phyloP scores from a whole-genome alignment of 2,888 invertebrate species.

The Saturnia pavonia region DNA sequence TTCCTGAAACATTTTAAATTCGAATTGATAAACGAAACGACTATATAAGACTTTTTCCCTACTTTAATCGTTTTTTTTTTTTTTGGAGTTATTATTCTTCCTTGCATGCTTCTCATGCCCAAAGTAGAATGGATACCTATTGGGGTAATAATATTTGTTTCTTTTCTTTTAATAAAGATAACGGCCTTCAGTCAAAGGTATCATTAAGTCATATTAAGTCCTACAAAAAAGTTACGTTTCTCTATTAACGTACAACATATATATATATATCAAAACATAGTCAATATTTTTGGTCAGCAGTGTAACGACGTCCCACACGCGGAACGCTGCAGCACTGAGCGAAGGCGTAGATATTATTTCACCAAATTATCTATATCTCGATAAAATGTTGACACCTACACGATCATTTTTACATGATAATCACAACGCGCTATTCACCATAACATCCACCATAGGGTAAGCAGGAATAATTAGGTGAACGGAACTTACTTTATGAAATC shows the following conservation, averaged over 20 bases:
- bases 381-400: conserved; percentile 45
- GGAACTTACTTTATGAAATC: no score
- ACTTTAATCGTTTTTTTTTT: background rate
- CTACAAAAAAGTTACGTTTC: no score
- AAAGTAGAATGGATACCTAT: no score
- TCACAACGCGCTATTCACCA: background rate
- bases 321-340: conserved; percentile 21
- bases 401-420: conserved; percentile 25
- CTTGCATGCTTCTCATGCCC: no score
- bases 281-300: conserved; percentile 25
- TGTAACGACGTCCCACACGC: conserved; percentile 36
- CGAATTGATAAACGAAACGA: background rate
- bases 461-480: no score
- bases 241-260: no score
- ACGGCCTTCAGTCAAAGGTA: no score
- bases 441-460: background rate
- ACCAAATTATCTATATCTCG: conserved; percentile 53
- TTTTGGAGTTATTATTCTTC: background rate
- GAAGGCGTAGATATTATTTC: conserved; percentile 56
- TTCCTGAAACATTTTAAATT: background rate
- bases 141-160: no score
- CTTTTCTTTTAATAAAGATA: no score
- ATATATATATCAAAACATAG: background rate
- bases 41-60: background rate
- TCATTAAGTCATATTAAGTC: no score